Percentiles rank a stretch among this genome's conserved stretches.
Conservation (phyloP, 2,888 invertebrate genomes). For the Halictus quadricinctus region DNA sequence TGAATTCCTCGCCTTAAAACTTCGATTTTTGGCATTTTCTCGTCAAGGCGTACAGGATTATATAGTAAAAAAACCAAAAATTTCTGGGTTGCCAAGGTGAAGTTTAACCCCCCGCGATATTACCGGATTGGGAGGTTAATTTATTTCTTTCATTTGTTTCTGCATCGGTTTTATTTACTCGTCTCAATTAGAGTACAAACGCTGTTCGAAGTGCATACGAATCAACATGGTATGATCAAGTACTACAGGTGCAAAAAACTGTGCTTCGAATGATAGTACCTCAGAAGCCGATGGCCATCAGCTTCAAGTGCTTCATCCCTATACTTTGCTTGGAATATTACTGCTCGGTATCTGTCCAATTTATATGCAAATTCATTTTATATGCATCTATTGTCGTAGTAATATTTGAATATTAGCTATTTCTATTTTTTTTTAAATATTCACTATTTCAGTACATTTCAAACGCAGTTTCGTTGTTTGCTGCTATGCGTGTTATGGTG, state of each 20-base stretch:
- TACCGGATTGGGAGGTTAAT: neutral
- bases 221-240: slow-evolving; percentile 28
- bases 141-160: neutral
- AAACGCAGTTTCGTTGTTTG: slow-evolving; percentile 57
- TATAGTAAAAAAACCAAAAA: too few species aligned
- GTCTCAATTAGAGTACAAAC: slow-evolving; percentile 21
- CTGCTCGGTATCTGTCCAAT: slow-evolving; percentile 13
- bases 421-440: too few species aligned
- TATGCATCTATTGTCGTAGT: neutral
- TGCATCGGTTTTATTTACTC: too few species aligned
- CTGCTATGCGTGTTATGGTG: slow-evolving; percentile 43
- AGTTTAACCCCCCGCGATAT: too few species aligned
- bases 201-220: slow-evolving; percentile 22
- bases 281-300: slow-evolving; percentile 53
- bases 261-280: slow-evolving; percentile 17
- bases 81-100: too few species aligned
- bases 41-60: too few species aligned
- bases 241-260: slow-evolving; percentile 15
- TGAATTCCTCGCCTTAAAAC: too few species aligned
- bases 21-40: too few species aligned
- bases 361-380: neutral
- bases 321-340: slow-evolving; percentile 56
- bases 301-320: slow-evolving; percentile 54
- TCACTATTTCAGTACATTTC: slow-evolving; percentile 56
- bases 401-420: neutral